A percentile compares a stretch with the other conserved stretches of the same genome.
phyloP scores from a whole-genome alignment of 2,888 invertebrate genomes.

The Cantharis lateralis region DNA sequence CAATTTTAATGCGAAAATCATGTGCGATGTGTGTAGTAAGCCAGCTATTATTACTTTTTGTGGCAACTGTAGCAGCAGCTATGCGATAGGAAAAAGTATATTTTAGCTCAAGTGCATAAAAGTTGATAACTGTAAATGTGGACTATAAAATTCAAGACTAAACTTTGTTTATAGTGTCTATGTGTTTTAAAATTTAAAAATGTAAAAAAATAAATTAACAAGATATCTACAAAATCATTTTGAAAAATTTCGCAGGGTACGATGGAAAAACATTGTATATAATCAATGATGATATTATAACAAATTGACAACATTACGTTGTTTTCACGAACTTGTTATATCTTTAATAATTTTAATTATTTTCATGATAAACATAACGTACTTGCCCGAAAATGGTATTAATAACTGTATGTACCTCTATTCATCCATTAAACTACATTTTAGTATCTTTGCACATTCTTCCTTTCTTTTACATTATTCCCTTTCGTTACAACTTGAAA shows the following conservation, averaged over 20 bases:
- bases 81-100: conserved; percentile 48
- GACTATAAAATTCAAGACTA: conserved; percentile 7
- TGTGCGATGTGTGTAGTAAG: conserved; percentile 53
- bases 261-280: conserved; percentile 24
- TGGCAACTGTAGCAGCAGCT: conserved; percentile 48
- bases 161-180: conserved; percentile 26
- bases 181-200: conserved; percentile 14
- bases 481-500: not conserved
- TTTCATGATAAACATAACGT: not conserved
- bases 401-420: not conserved
- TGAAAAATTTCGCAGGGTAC: conserved; percentile 27
- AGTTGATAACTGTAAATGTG: conserved; percentile 18
- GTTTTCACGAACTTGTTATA: not conserved
- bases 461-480: not conserved
- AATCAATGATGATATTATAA: conserved; percentile 10
- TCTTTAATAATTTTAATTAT: not conserved
- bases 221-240: conserved; percentile 15
- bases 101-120: conserved; percentile 28
- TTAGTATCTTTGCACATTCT: not conserved
- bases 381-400: not conserved
- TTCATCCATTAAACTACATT: not conserved
- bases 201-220: conserved; percentile 5
- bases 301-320: not conserved
- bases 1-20: conserved; percentile 78
- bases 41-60: conserved; percentile 49